Evolutionary conservation across 2,888 invertebrate species (phyloP), one percentile per base, ranked within the genome.

Genomic region (Bedellia somnulentella): DNA sequence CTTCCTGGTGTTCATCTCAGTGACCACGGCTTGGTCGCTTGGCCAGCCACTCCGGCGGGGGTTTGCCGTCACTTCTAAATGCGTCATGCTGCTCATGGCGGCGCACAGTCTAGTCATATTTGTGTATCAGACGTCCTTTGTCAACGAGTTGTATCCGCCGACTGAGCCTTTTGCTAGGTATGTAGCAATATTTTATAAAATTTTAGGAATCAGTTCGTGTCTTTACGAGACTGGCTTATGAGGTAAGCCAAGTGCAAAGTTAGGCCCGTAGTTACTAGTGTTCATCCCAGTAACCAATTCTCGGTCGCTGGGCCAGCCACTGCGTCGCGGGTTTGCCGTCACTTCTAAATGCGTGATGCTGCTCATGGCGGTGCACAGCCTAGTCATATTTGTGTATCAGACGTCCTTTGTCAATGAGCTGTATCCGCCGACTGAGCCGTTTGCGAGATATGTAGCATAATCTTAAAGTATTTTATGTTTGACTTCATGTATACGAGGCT

Each of bases 21-120:
- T 88, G 15, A 87, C 90, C 32, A 93, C 93, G 2, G 90, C 89
- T 71, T 91, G 93, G 90, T 85, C 93, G 13, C 84, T 88, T 44
- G 89, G 88, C 49, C 82, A 80, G 44, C 82, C 87, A 34, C 73
- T 95, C 35, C 82, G 84, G 41, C 79, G 80, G 38, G 86, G 84
- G n/a, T 94, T 91, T 53, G 89, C 88, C 0, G 75, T 87, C 28
- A 52, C 89, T 22, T 78, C 87, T 49, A 80, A 86, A 30, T 75
- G 85, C 40, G 49, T 88, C 9, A 82, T 87, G 81, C 70, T 85
- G n/a, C 80, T 92, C 44, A 83, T 90, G 51, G 84, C 84, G 4
- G 48, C 81, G 16, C 94, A 97, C 55, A 80, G 92, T 35, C 50
- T 83, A 3, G 71, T 81, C 24, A 59, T 93, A 11, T 83, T 91